Percentiles rank a stretch among this genome's conserved stretches.
phyloP scores from a whole-genome alignment of 2,797 vertebrate genomes.

The Labeo calbasu region DNA sequence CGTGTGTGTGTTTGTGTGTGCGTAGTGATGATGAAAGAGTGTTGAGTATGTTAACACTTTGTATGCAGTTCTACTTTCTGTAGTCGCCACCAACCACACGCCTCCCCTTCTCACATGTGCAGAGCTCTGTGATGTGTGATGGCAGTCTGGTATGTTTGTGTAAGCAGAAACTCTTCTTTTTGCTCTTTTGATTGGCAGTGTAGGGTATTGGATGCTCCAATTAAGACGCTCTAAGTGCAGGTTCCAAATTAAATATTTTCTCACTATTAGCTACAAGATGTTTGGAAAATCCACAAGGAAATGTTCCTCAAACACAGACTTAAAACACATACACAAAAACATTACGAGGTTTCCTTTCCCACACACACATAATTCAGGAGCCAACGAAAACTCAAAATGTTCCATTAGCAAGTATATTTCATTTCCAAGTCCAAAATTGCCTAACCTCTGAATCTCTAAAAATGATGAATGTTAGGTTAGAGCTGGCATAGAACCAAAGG shows the following conservation, averaged over 20 bases:
- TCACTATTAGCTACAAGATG: conserved; percentile 14
- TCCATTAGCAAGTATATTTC: conserved; percentile 4
- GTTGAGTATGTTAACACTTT: conserved; percentile 15
- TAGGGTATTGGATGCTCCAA: conserved; percentile 35
- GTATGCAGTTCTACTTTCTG: conserved; percentile 23
- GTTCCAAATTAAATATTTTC: conserved; percentile 50
- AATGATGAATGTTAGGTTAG: not conserved
- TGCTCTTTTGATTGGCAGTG: not conserved
- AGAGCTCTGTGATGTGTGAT: conserved; percentile 3
- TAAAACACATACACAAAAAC: conserved; percentile 29
- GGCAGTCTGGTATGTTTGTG: conserved; percentile 6
- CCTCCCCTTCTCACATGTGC: not conserved
- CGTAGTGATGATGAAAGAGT: conserved; percentile 23
- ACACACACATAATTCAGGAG: conserved; percentile 16
- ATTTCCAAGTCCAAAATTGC: conserved; percentile 13
- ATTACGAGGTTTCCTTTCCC: conserved; percentile 14
- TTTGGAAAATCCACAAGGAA: conserved; percentile 34
- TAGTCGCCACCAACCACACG: not conserved
- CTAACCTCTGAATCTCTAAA: not conserved
- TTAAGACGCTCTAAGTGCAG: conserved; percentile 3
- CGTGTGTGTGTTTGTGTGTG: conserved; percentile 39
- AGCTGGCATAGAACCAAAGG: not conserved
- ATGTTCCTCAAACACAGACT: conserved; percentile 30
- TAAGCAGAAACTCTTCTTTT: conserved; percentile 11
- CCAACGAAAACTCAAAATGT: conserved; percentile 47